These are phyloP conservation scores for Acanthoscelides obtectus DNA, from an alignment of 2,888 invertebrate species.

Conservation along the genomic window DNA sequence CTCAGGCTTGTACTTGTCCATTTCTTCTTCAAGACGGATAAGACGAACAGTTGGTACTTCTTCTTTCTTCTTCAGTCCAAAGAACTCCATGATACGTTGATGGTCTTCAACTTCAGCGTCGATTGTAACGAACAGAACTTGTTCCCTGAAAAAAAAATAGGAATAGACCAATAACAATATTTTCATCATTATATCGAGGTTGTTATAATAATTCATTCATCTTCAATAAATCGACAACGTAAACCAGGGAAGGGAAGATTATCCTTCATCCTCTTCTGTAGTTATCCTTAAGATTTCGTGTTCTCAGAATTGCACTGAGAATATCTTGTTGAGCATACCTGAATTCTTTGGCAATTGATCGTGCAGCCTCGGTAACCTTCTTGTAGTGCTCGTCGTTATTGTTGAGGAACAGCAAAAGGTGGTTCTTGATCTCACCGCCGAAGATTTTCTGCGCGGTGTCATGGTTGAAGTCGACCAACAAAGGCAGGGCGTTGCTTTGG, in stretches of 20 bases:
- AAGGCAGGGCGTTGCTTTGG: slow-evolving; percentile 76
- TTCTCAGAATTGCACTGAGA: too few species aligned
- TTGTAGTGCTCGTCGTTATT: slow-evolving; percentile 85
- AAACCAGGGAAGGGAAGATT: too few species aligned
- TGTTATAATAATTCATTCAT: too few species aligned
- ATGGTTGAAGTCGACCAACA: slow-evolving; percentile 94
- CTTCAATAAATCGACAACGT: too few species aligned
- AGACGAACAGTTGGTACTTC: slow-evolving; percentile 86
- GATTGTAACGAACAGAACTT: slow-evolving; percentile 87
- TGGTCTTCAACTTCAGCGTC: slow-evolving; percentile 95
- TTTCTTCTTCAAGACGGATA: slow-evolving; percentile 93
- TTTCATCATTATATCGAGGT: too few species aligned
- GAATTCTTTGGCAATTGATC: slow-evolving; percentile 82
- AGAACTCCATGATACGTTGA: slow-evolving; percentile 97
- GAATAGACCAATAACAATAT: too few species aligned
- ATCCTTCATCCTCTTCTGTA: too few species aligned
- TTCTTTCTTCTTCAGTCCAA: slow-evolving; percentile 86
- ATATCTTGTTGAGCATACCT: too few species aligned
- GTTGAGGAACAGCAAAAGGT: slow-evolving; percentile 91
- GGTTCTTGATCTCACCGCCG: slow-evolving; percentile 95
- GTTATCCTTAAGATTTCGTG: too few species aligned
- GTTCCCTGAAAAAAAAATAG: slow-evolving; percentile 68
- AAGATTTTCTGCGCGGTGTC: slow-evolving; percentile 98
- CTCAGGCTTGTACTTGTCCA: slow-evolving; percentile 95
- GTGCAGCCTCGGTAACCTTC: slow-evolving; percentile 69